Evolutionary conservation across 2,888 invertebrate genomes (phyloP), one percentile per base, ranked within the genome.

Genomic region (Scaptomyza tumidula): DNA sequence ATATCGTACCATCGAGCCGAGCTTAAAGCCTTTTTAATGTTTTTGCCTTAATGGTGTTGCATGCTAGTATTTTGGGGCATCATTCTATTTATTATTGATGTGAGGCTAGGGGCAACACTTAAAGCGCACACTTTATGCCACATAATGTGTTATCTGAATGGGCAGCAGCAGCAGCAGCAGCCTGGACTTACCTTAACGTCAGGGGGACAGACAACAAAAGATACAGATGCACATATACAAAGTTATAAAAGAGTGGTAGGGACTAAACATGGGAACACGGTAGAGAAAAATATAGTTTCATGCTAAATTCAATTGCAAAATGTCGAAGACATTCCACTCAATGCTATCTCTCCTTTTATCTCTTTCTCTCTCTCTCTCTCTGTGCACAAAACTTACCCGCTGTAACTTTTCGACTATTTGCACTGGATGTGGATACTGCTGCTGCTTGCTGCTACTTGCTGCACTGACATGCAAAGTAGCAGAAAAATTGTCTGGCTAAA

Each of bases 381-480:
- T 37, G 60, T 50, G 37, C 50, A 54, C 50, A 55, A 70, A 75
- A 76, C 62, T 72, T 76, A 69, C 29, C 83, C 64, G 63, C 49
- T 68, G 68, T 69, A 85, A 82, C 88, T 82, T 85, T 73, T 79
- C 56, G 75, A 66, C 79, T 86, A 75, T 78, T 86, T 61, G 62
- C 78, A 66, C 69, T 45, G 54, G 41, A 27, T 41, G 41, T 16
- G 16, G 16, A 14, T 41, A 16, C 16, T n/a, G 7, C 14, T 39
- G 39, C 7, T 16, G 9, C 9, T 39, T 39, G 16, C 16, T 16
- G 41, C 10, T 16, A 16, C 41, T 54, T 41, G 41, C 41, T 52
- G 59, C 63, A 78, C 82, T 71, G 86, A 80, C 81, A 88, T 83
- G 88, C 87, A 88, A 83, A 83, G 88, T 78, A 88, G 81, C 88